These are phyloP conservation scores for Rhingia rostrata DNA, from an alignment of 2,888 invertebrate genomes.

Conservation along the genomic window DNA sequence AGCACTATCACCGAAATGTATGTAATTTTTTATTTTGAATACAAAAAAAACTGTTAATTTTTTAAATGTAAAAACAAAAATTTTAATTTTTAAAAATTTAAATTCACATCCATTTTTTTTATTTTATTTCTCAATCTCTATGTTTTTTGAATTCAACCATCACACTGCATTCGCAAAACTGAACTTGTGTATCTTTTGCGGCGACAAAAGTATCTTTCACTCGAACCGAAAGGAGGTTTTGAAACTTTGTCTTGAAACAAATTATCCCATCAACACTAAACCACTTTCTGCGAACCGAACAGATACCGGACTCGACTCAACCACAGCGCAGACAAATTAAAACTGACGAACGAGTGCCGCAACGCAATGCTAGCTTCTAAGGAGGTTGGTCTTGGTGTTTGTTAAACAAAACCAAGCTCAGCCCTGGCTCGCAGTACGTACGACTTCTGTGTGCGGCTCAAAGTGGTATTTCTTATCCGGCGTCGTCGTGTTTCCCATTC, in stretches of 20 bases:
- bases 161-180: not conserved
- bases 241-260: conserved; percentile 23
- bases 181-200: conserved; percentile 7
- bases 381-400: conserved; percentile 38
- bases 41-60: conserved; percentile 3
- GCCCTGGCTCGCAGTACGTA: conserved; percentile 36
- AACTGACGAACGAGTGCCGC: conserved; percentile 68
- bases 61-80: conserved; percentile 15
- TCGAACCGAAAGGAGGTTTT: not conserved
- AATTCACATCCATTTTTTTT: not conserved
- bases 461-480: conserved; percentile 55
- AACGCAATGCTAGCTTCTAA: conserved; percentile 61
- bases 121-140: not conserved
- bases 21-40: conserved; percentile 13
- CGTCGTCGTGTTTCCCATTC: conserved; percentile 29
- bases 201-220: conserved; percentile 19
- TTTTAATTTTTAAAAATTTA: conserved; percentile 12
- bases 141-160: not conserved
- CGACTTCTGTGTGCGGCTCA: conserved; percentile 55
- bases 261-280: conserved; percentile 14
- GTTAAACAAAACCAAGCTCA: conserved; percentile 62
- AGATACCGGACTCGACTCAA: conserved; percentile 33
- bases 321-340: conserved; percentile 64
- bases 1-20: not conserved
- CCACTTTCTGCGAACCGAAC: conserved; percentile 35